A percentile compares a stretch with the other conserved stretches of the same genome.
Conservation (phyloP, 2,113 vertebrate genomes). For the Cheilinus undulatus region DNA sequence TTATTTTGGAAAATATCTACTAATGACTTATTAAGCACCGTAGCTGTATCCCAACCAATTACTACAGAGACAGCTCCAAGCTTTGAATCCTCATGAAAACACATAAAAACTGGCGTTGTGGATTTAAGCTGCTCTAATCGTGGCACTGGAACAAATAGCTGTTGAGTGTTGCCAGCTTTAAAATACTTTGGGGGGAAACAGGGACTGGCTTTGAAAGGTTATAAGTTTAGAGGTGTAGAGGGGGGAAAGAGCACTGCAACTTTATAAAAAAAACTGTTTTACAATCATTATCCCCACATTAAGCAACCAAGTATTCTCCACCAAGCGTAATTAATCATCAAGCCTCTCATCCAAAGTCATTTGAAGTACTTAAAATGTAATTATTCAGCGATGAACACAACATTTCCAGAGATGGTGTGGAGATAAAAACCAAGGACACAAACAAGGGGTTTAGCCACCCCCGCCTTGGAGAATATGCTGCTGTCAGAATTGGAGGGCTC, state of each 20-base stretch:
- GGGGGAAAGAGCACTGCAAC: constrained; percentile 34
- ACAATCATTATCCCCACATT: constrained; percentile 70
- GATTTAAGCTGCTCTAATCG: not conserved
- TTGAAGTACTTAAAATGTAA: constrained; percentile 81
- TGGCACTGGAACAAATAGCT: not conserved
- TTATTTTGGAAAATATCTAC: not conserved
- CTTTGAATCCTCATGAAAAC: not conserved
- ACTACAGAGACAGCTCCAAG: not conserved
- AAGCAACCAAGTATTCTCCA: constrained; percentile 60
- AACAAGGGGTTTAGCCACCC: constrained; percentile 46
- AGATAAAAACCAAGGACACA: constrained; percentile 58
- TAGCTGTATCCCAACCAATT: not conserved
- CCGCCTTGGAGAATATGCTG: constrained; percentile 51
- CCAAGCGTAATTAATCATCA: constrained; percentile 77
- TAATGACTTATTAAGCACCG: constrained; percentile 7
- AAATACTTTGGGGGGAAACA: not conserved
- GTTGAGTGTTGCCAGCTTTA: not conserved
- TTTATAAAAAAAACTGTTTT: constrained; percentile 37
- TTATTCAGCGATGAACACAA: constrained; percentile 78
- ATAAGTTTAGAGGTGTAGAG: constrained; percentile 15
- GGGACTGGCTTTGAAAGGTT: not conserved
- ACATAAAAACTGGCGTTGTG: not conserved
- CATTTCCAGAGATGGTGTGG: constrained; percentile 60
- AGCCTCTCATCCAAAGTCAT: constrained; percentile 70
- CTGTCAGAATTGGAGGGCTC: constrained; percentile 61